A percentile compares a stretch with the other conserved stretches of the same genome.
These are phyloP conservation scores for Anguilla marmorata DNA, from an alignment of 2,797 vertebrate genomes.

Conservation along the genomic window DNA sequence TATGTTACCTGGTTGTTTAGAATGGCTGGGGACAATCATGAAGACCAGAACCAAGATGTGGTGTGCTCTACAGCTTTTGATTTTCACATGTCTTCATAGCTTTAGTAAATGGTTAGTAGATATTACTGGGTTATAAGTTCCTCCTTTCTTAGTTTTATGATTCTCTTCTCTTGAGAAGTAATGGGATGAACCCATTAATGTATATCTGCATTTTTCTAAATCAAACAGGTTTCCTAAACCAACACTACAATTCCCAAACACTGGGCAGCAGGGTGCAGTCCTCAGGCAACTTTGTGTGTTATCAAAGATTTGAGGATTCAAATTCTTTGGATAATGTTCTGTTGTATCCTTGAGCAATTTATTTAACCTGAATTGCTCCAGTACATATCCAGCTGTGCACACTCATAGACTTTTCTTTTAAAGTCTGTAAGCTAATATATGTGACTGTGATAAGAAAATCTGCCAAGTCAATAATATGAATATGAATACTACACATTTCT, in stretches of 20 bases:
- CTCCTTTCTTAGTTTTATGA: no score
- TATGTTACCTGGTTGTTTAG: background rate
- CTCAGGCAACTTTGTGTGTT: background rate
- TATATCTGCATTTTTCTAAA: background rate
- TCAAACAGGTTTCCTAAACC: background rate
- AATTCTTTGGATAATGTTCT: background rate
- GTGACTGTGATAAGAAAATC: background rate
- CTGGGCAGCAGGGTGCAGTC: background rate
- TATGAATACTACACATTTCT: background rate
- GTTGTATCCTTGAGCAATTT: background rate
- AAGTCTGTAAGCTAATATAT: background rate
- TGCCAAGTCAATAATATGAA: background rate
- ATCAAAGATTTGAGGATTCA: background rate
- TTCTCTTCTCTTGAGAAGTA: no score
- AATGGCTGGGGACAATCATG: background rate
- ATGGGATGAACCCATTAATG: background rate
- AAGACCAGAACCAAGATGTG: background rate
- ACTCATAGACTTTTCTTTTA: background rate
- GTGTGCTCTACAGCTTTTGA: background rate
- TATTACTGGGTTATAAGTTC: background rate
- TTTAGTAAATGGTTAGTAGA: background rate
- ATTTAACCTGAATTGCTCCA: background rate
- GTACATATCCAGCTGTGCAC: constrained; percentile 7
- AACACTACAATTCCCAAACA: background rate
- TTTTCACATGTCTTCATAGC: background rate